phyloP scores from a whole-genome alignment of 2,888 invertebrate genomes.

The Nephrocerus scutellatus region DNA sequence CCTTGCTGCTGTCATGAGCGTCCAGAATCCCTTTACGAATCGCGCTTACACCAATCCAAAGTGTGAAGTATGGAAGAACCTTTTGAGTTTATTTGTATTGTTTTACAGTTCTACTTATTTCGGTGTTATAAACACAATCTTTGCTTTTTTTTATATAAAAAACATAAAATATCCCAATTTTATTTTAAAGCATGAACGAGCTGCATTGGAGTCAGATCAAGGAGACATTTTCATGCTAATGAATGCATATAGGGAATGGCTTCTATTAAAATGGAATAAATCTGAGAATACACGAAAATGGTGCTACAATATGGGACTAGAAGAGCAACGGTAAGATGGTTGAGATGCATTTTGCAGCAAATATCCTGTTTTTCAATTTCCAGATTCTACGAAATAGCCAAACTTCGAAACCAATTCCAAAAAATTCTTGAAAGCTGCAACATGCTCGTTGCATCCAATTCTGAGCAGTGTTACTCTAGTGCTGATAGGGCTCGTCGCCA shows the following conservation, averaged over 20 bases:
- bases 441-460: constrained; percentile 50
- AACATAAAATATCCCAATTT: neutral
- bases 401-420: constrained; percentile 82
- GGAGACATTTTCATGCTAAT: constrained; percentile 91
- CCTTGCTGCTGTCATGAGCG: constrained; percentile 83
- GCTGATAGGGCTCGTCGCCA: constrained; percentile 74
- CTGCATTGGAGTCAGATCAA: constrained; percentile 82
- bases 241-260: constrained; percentile 83
- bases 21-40: constrained; percentile 89
- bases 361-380: constrained; percentile 3
- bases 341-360: neutral
- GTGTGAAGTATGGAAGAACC: constrained; percentile 62
- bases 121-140: neutral
- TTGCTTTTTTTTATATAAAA: neutral
- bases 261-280: constrained; percentile 61
- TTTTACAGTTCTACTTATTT: neutral
- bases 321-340: constrained; percentile 70
- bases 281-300: constrained; percentile 63
- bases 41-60: constrained; percentile 78
- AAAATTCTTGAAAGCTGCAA: constrained; percentile 69
- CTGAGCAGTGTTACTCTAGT: too few species aligned
- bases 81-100: too few species aligned
- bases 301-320: constrained; percentile 84
- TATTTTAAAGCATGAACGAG: constrained; percentile 58
- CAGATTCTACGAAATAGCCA: constrained; percentile 86